These are phyloP conservation scores for Aegithalos caudatus DNA, from an alignment of 2,113 vertebrate genomes.

Conservation along the genomic window DNA sequence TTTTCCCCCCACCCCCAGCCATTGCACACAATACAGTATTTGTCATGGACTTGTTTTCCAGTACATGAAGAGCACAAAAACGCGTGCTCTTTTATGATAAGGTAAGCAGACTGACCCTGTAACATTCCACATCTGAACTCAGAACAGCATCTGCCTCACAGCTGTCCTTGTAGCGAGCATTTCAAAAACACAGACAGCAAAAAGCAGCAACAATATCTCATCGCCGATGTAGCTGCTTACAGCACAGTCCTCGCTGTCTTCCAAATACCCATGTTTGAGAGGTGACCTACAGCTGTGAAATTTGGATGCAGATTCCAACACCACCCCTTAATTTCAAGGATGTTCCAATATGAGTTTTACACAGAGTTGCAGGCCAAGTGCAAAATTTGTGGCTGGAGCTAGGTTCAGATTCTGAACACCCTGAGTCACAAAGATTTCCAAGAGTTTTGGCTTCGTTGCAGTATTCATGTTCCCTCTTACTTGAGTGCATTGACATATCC, in stretches of 20 bases:
- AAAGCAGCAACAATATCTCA: constrained; percentile 49
- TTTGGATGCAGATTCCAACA: constrained; percentile 49
- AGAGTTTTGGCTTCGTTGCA: constrained; percentile 47
- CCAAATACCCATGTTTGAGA: constrained; percentile 46
- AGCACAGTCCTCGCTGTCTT: constrained; percentile 22
- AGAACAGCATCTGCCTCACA: constrained; percentile 63
- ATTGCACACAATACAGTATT: constrained; percentile 33
- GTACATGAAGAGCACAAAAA: constrained; percentile 58
- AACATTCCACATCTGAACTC: constrained; percentile 64
- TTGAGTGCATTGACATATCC: not conserved
- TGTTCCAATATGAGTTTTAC: constrained; percentile 34
- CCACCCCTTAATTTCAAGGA: constrained; percentile 39
- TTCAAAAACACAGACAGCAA: constrained; percentile 46
- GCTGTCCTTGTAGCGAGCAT: constrained; percentile 57
- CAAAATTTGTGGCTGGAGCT: constrained; percentile 27
- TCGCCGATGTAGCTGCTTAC: not conserved
- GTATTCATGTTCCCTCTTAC: constrained; percentile 28
- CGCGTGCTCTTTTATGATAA: constrained; percentile 54
- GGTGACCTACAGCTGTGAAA: constrained; percentile 65
- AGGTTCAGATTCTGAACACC: constrained; percentile 26
- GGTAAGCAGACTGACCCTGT: constrained; percentile 64
- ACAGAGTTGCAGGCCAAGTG: constrained; percentile 6
- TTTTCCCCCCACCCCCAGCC: constrained; percentile 7
- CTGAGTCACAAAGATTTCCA: constrained; percentile 38
- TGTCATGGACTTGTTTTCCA: constrained; percentile 61